Percentiles rank a stretch among this genome's conserved stretches.
phyloP scores from a whole-genome alignment of 2,888 invertebrate species.

The Melieria picta region DNA sequence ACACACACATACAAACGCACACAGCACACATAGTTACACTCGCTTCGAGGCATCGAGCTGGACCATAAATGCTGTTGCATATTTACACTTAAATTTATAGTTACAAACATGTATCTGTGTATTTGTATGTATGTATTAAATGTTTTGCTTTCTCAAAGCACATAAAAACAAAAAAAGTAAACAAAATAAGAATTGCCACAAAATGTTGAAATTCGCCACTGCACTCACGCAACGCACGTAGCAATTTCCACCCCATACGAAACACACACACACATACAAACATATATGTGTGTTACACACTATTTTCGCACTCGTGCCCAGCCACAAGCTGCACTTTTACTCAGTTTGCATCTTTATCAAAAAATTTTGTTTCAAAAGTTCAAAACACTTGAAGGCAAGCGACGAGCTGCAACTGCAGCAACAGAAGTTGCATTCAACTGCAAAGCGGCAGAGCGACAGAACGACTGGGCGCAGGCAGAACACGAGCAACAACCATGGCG shows the following conservation, averaged over 20 bases:
- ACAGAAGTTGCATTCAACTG: too few species aligned
- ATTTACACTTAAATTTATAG: conserved; percentile 3
- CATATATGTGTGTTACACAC: not conserved
- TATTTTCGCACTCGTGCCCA: too few species aligned
- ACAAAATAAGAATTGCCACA: conserved; percentile 11
- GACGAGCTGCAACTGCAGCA: too few species aligned
- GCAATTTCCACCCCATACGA: conserved; percentile 16
- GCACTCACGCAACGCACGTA: conserved; percentile 19
- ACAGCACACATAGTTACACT: conserved; percentile 12
- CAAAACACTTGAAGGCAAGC: conserved; percentile 50
- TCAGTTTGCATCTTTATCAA: conserved; percentile 53
- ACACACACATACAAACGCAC: not conserved
- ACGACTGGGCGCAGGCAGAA: too few species aligned
- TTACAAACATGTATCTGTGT: not conserved
- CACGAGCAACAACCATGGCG: too few species aligned
- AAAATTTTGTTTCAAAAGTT: conserved; percentile 54
- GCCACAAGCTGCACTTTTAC: too few species aligned
- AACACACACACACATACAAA: conserved; percentile 9
- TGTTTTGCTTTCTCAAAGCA: too few species aligned
- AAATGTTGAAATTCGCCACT: conserved; percentile 29
- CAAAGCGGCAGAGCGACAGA: too few species aligned
- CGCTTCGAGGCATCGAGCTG: not conserved
- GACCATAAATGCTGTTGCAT: not conserved
- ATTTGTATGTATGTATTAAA: conserved; percentile 1
- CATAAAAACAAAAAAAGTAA: not conserved